phyloP scores from a whole-genome alignment of 2,888 invertebrate species.

The Phyllotreta cruciferae region DNA sequence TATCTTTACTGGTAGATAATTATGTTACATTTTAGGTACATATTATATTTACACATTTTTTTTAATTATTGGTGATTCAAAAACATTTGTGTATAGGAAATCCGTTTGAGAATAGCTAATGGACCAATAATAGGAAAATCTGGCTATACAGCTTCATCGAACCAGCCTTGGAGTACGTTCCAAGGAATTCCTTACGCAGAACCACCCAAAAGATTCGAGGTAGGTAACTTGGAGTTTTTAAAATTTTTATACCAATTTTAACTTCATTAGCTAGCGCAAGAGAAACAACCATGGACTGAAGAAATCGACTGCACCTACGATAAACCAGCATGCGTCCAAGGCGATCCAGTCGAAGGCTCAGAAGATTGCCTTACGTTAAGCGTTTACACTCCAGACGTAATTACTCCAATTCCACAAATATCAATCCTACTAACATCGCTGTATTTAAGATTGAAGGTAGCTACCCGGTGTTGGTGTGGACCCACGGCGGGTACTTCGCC shows the following conservation, averaged over 20 bases:
- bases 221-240: not conserved
- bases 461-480: slow-evolving; percentile 41
- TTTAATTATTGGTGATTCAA: too few species aligned
- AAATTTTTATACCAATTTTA: not conserved
- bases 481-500: slow-evolving; percentile 43
- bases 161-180: not conserved
- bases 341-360: slow-evolving; percentile 25
- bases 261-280: slow-evolving; percentile 60
- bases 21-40: too few species aligned
- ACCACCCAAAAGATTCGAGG: slow-evolving; percentile 7
- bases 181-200: slow-evolving; percentile 7
- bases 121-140: not conserved
- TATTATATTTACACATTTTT: too few species aligned
- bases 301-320: slow-evolving; percentile 37
- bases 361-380: slow-evolving; percentile 43
- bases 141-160: not conserved
- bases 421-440: not conserved
- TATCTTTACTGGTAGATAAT: too few species aligned
- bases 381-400: slow-evolving; percentile 41
- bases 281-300: slow-evolving; percentile 37
- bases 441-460: not conserved
- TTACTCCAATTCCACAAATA: not conserved
- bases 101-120: slow-evolving; percentile 1
- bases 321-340: slow-evolving; percentile 35
- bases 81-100: not conserved